Percentiles rank a stretch among this genome's conserved stretches.
These are phyloP conservation scores for Pseudorectes ferrugineus DNA, from an alignment of 2,113 vertebrate species.

Conservation along the genomic window DNA sequence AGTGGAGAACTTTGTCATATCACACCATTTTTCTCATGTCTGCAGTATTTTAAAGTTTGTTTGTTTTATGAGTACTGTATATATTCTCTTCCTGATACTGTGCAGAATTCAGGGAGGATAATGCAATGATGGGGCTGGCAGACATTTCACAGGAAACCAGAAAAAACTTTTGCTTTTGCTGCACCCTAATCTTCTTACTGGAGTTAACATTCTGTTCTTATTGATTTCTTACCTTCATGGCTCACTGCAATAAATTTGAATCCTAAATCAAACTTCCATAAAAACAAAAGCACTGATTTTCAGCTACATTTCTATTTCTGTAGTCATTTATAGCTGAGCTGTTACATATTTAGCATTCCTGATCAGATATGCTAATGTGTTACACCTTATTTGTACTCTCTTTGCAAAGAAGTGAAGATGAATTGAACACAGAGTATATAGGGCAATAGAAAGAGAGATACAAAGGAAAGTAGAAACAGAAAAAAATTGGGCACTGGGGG, in stretches of 20 bases:
- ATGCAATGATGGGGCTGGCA: neutral
- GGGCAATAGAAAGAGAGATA: neutral
- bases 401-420: neutral
- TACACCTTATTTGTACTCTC: neutral
- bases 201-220: neutral
- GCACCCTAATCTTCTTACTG: neutral
- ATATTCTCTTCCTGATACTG: neutral
- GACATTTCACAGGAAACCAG: neutral
- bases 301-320: neutral
- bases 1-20: neutral
- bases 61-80: neutral
- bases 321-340: neutral
- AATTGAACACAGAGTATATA: neutral
- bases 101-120: neutral
- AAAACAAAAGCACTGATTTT: neutral
- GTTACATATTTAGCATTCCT: neutral
- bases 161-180: neutral
- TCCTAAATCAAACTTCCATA: neutral
- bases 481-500: neutral
- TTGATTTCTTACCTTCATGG: neutral
- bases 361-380: neutral
- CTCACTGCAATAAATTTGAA: neutral
- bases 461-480: neutral
- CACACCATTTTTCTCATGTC: neutral
- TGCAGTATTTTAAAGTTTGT: neutral